Base-by-base conservation (phyloP, 2,113 vertebrate genomes). In the Grammomys surdaster region DNA sequence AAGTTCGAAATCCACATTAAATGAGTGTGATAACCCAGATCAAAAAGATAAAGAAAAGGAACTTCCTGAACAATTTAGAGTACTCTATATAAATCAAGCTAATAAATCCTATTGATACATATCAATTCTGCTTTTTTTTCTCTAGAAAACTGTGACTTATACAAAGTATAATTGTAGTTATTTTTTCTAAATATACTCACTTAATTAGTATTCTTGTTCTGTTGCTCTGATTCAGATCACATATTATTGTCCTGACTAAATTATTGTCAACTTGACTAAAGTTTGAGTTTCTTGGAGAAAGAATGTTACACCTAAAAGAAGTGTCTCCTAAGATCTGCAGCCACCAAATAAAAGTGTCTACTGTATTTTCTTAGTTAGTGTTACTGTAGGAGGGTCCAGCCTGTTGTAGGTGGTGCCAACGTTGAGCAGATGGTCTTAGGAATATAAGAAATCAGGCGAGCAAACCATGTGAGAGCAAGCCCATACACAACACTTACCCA, bases 81-180 rank as follows among this genome's bases (percentile, higher is more conserved):
- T 28, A n/a, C 19, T 9, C 16, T 31, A 17, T 28, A 5, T 5
- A 63, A 43, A 8, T 63, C 24, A 63, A 31, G 8, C 11, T 63
- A 60, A 60, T 84, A 84, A 31, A 65, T n/a, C 20, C 11, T 22
- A 58, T 58, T 24, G 58, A 60, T 7, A 60, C 3, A 63, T 63
- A 48, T 26, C 0, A 0, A 20, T 70, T 69, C 6, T 51, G 13
- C 2, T 26, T 72, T 36, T 54, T 3, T 26, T 54, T 13, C 0
- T 6, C 4, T 40, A 16, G 12, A 40, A 1, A 40, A 26, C 6
- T 14, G 20, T 82, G 54, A 24, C n/a, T n/a, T 20, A 26, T 40
- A 60, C 11, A 58, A n/a, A 5, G 36, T n/a, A 82, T 60, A 82
- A 16, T 16, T 60, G 10, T n/a, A 60, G 72, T n/a, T 54, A 1